Evolutionary conservation across 2,113 vertebrate genomes (phyloP).

Genomic region (Ophiodon elongatus): DNA sequence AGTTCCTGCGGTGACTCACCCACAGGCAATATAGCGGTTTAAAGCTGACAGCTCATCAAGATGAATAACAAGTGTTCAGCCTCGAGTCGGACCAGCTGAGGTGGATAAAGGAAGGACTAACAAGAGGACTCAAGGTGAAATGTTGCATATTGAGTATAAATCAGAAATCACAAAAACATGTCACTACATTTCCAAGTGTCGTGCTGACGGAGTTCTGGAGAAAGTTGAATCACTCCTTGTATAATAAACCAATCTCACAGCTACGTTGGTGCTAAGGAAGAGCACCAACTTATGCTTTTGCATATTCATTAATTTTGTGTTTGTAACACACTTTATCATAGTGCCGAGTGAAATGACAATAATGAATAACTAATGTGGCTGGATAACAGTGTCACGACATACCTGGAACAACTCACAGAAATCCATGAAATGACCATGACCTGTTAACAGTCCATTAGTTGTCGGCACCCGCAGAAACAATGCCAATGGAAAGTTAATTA

Average conservation of each 20-base stretch:
- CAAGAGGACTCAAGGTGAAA: neutral
- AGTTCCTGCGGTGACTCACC: neutral
- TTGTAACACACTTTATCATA: neutral
- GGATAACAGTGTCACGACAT: neutral
- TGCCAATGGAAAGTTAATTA: no score
- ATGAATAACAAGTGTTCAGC: neutral
- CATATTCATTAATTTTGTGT: neutral
- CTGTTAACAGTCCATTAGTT: no score
- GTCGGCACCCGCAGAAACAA: no score
- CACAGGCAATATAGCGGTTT: neutral
- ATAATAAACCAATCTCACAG: neutral
- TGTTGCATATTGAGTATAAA: neutral
- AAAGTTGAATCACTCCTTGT: neutral
- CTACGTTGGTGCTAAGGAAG: neutral
- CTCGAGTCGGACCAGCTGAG: neutral
- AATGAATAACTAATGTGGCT: neutral
- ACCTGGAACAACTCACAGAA: no score
- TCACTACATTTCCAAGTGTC: neutral
- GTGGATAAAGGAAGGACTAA: neutral
- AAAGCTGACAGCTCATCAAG: slow-evolving; percentile 3
- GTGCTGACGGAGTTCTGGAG: neutral
- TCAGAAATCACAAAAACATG: neutral
- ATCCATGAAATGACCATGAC: no score
- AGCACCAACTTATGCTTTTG: neutral
- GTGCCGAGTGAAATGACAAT: neutral